These are phyloP conservation scores for Pecten maximus DNA, from an alignment of 2,888 invertebrate genomes.

Conservation along the genomic window DNA sequence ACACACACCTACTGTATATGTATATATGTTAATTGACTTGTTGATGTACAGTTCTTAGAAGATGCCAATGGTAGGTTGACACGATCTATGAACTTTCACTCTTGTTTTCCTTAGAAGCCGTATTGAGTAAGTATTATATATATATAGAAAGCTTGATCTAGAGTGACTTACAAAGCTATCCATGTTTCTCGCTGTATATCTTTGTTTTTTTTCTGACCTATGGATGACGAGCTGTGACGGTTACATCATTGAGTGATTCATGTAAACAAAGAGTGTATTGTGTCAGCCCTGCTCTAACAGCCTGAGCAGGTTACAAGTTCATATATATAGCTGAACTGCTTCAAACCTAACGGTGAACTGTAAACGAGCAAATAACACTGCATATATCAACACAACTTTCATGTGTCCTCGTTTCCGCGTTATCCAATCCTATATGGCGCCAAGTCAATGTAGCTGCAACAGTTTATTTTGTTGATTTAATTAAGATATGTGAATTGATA, in stretches of 20 bases:
- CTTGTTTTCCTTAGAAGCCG: constrained; percentile 7
- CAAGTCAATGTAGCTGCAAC: too few species aligned
- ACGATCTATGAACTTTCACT: neutral
- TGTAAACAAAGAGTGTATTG: neutral
- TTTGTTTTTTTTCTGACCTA: neutral
- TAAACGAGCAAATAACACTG: neutral
- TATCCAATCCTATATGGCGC: too few species aligned
- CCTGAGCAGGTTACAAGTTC: neutral
- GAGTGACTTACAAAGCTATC: constrained; percentile 30
- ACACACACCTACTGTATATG: too few species aligned
- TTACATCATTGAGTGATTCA: neutral
- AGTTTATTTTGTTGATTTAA: too few species aligned
- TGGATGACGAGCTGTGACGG: neutral
- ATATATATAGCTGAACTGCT: neutral
- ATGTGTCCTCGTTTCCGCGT: neutral
- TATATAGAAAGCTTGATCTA: constrained; percentile 14
- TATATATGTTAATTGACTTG: neutral
- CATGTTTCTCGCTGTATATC: neutral
- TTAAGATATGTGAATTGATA: too few species aligned
- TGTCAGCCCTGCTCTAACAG: neutral
- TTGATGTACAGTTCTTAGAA: neutral
- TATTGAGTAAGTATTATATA: constrained; percentile 15
- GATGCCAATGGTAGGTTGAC: neutral
- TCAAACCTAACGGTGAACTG: neutral
- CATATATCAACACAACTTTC: neutral